Conservation (phyloP, 2,113 vertebrate genomes). For the Ibidorhyncha struthersii region DNA sequence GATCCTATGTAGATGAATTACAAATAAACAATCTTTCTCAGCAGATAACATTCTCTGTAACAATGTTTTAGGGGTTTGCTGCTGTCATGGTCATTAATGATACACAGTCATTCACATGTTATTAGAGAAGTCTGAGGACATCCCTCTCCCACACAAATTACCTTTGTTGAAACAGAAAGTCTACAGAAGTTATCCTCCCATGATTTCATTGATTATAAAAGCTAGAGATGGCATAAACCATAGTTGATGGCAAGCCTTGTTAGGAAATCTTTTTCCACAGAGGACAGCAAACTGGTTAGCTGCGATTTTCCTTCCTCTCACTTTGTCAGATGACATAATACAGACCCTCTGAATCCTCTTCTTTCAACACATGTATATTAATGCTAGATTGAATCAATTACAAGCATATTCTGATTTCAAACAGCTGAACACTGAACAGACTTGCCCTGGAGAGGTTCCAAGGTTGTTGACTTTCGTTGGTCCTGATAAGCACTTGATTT, state of each 20-base stretch:
- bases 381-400: background rate
- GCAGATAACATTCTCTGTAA: background rate
- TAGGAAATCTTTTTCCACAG: background rate
- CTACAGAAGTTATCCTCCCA: background rate
- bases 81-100: background rate
- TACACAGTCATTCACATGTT: background rate
- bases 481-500: background rate
- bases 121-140: background rate
- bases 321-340: background rate
- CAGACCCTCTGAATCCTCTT: background rate
- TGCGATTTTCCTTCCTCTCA: background rate
- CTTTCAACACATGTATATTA: background rate
- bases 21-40: background rate
- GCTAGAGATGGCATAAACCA: background rate
- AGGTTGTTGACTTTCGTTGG: rapidly evolving
- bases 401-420: background rate
- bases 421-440: background rate
- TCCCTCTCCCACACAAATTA: background rate
- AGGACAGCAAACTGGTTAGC: background rate
- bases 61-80: background rate
- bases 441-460: background rate
- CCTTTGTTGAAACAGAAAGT: background rate
- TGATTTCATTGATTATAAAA: background rate
- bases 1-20: background rate
- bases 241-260: background rate